These are phyloP conservation scores for Menura novaehollandiae DNA, from an alignment of 2,113 vertebrate genomes.

Conservation along the genomic window DNA sequence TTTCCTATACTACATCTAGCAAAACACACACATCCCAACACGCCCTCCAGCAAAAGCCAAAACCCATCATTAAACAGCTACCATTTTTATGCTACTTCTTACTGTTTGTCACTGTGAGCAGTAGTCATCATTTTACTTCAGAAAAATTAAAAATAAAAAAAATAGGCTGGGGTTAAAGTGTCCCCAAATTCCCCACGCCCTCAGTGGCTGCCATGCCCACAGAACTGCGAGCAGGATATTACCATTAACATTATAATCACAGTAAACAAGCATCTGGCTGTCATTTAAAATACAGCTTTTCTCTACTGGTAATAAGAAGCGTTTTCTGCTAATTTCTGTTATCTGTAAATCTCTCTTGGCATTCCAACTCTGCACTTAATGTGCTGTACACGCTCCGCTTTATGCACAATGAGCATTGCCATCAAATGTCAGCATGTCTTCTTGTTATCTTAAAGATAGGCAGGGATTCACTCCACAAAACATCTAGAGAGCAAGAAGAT, in stretches of 20 bases:
- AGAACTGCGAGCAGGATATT: background rate
- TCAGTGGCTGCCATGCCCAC: background rate
- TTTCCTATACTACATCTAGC: background rate
- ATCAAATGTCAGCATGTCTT: conserved; percentile 5
- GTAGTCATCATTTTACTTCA: background rate
- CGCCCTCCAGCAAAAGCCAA: background rate
- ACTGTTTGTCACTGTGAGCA: background rate
- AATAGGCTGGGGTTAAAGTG: background rate
- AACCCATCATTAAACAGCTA: background rate
- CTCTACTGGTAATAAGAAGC: conserved; percentile 2
- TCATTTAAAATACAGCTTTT: conserved; percentile 17
- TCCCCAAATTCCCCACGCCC: background rate
- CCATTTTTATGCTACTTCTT: background rate
- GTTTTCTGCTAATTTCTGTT: conserved; percentile 48
- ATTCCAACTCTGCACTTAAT: background rate
- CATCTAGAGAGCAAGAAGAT: background rate
- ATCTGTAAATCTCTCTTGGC: conserved; percentile 46
- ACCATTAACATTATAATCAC: background rate
- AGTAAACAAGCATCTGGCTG: conserved; percentile 47
- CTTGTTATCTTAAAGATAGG: background rate
- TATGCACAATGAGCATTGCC: background rate
- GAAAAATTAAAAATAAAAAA: background rate
- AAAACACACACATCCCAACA: background rate
- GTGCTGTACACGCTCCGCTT: background rate
- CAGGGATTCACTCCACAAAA: background rate